Evolutionary conservation across 1,140 invertebrate species (phyloP), one percentile per base, ranked within the genome.

Genomic region (Neotoxoptera formosana): DNA sequence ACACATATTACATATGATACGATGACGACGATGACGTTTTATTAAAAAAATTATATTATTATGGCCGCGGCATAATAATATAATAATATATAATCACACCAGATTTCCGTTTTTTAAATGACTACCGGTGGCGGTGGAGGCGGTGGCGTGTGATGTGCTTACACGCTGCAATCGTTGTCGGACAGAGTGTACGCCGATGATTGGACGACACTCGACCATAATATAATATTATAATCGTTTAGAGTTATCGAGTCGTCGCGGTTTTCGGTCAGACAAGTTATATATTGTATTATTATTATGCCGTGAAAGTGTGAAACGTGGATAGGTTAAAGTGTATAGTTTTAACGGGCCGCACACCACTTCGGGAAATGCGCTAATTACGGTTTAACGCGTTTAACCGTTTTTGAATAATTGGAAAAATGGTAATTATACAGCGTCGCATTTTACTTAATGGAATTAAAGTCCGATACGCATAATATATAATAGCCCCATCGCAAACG

Each of bases 41-140:
- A 17, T 76, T n/a, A n/a, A 17, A 76, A 76, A 76, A 76, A 41
- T n/a, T 34, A 17, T 34, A n/a, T n/a, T n/a, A n/a, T 76, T n/a
- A 20, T 4, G 30, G 60, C 30, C 2, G 60, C 60, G 9, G 2
- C 30, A 30, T 3, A 7, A 25, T 25, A 56, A 25, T 56, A 56
- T 7, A 56, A 56, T 56, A 25, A 25, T 48, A 48, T n/a, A 30
- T 67, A 14, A 17, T 30, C 21, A 34, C 4, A 9, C 20, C 34
- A 81, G 76, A 83, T 36, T 83, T 83, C 21, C 34, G 76, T 83
- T 83, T 83, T 83, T 83, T 83, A 83, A 83, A 83, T 23, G 20
- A 83, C 34, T 83, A 83, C 76, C 34, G n/a, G 2, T 21, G 21
- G 56, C 3, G 8, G 1, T 17, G 11, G 17, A 17, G 17, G 48